Evolutionary conservation across 2,797 vertebrate species (phyloP).

Genomic region (Sparidentex hasta): DNA sequence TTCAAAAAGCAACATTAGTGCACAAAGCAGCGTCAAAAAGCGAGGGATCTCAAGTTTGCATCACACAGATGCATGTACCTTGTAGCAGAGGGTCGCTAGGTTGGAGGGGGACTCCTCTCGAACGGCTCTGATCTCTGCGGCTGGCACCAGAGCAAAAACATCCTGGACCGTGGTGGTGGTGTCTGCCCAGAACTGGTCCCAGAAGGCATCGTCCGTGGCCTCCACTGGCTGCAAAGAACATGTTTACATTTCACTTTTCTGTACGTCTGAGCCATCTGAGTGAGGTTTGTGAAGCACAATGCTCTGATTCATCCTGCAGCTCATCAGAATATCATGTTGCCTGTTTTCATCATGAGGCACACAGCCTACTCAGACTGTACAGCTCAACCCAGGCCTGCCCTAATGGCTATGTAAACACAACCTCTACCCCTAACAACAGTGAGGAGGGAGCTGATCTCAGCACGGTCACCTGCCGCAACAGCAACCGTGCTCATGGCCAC

Average conservation of each 20-base stretch:
- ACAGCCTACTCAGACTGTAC: constrained; percentile 4
- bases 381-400: constrained; percentile 18
- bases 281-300: constrained; percentile 13
- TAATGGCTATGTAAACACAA: constrained; percentile 72
- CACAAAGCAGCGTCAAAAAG: neutral
- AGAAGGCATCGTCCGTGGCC: constrained; percentile 97
- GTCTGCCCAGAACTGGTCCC: constrained; percentile 99
- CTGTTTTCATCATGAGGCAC: constrained; percentile 6
- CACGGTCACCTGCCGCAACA: constrained; percentile 80
- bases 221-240: constrained; percentile 91
- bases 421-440: constrained; percentile 26
- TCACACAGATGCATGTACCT: constrained; percentile 82
- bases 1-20: constrained; percentile 27
- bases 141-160: constrained; percentile 97
- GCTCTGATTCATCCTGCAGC: neutral
- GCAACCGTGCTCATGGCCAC: constrained; percentile 50
- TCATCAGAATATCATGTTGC: neutral
- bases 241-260: constrained; percentile 21
- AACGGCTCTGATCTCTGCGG: constrained; percentile 97
- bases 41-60: neutral
- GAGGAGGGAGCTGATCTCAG: constrained; percentile 36
- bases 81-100: constrained; percentile 97
- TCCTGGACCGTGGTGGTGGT: constrained; percentile 96
- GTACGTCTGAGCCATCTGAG: neutral
- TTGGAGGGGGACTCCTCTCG: constrained; percentile 98